These are phyloP conservation scores for Solenopsis invicta DNA, from an alignment of 1,140 invertebrate species.

Conservation along the genomic window DNA sequence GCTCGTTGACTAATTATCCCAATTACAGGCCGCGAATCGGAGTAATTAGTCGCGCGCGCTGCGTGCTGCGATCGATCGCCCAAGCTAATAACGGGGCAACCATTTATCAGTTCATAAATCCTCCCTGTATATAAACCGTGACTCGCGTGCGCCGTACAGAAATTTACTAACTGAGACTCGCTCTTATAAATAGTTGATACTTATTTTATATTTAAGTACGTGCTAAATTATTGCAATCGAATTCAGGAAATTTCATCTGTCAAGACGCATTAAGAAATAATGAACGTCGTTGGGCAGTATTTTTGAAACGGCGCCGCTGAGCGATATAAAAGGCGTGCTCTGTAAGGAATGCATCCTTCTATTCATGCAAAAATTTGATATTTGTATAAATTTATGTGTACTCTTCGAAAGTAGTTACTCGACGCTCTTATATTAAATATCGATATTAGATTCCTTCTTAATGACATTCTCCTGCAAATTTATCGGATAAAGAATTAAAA, in stretches of 20 bases:
- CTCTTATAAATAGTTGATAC: background rate
- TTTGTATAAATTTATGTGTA: background rate
- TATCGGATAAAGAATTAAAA: background rate
- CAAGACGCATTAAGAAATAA: background rate
- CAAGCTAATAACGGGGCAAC: conserved; percentile 45
- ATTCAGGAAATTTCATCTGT: background rate
- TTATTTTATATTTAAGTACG: conserved; percentile 12
- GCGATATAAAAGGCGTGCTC: background rate
- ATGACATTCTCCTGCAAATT: background rate
- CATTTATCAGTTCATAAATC: conserved; percentile 69
- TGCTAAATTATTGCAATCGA: background rate
- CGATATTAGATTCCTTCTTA: background rate
- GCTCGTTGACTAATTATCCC: conserved; percentile 67
- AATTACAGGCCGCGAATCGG: conserved; percentile 62
- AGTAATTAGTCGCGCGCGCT: conserved; percentile 60
- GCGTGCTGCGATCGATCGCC: conserved; percentile 45
- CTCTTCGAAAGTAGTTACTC: background rate
- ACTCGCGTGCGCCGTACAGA: background rate
- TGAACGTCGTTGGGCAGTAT: background rate
- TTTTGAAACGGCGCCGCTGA: background rate
- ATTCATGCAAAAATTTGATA: background rate
- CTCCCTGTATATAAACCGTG: conserved; percentile 17
- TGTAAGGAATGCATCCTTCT: background rate
- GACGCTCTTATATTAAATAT: background rate
- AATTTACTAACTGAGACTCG: conserved; percentile 34